Evolutionary conservation across 2,113 vertebrate genomes (phyloP).

Genomic region (Chauna torquata): DNA sequence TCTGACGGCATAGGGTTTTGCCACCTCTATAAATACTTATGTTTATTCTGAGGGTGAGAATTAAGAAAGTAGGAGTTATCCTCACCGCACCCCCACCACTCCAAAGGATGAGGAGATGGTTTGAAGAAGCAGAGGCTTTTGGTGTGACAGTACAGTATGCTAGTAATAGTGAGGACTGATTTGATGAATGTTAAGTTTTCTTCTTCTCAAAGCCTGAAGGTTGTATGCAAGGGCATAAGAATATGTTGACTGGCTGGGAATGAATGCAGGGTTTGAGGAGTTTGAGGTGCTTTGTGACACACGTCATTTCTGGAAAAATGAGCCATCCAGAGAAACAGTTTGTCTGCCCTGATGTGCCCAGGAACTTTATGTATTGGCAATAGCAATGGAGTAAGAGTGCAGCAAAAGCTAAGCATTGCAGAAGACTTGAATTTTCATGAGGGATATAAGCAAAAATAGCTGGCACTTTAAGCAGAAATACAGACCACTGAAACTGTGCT

Average conservation of each 20-base stretch:
- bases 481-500: not conserved
- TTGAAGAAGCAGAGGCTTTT: slow-evolving; percentile 38
- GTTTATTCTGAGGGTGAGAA: slow-evolving; percentile 25
- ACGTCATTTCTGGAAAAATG: slow-evolving; percentile 78
- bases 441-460: slow-evolving; percentile 7
- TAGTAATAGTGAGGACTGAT: slow-evolving; percentile 35
- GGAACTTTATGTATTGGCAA: slow-evolving; percentile 62
- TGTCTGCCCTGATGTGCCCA: slow-evolving; percentile 69
- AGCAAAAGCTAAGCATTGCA: slow-evolving; percentile 37
- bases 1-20: slow-evolving; percentile 44
- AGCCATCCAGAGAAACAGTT: slow-evolving; percentile 69
- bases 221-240: slow-evolving; percentile 63
- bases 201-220: slow-evolving; percentile 63
- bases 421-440: slow-evolving; percentile 57
- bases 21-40: slow-evolving; percentile 16
- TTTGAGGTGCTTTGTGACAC: slow-evolving; percentile 73
- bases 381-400: slow-evolving; percentile 63
- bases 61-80: slow-evolving; percentile 43
- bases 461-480: not conserved
- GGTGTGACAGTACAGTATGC: slow-evolving; percentile 24
- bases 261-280: slow-evolving; percentile 69
- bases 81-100: too few relatives aligned
- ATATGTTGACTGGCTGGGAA: slow-evolving; percentile 69
- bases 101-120: slow-evolving; percentile 43
- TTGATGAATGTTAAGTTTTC: slow-evolving; percentile 70